A percentile compares a stretch with the other conserved stretches of the same genome.
Evolutionary conservation across 2,888 invertebrate species (phyloP).

Genomic region (Drosophila koepferae): DNA sequence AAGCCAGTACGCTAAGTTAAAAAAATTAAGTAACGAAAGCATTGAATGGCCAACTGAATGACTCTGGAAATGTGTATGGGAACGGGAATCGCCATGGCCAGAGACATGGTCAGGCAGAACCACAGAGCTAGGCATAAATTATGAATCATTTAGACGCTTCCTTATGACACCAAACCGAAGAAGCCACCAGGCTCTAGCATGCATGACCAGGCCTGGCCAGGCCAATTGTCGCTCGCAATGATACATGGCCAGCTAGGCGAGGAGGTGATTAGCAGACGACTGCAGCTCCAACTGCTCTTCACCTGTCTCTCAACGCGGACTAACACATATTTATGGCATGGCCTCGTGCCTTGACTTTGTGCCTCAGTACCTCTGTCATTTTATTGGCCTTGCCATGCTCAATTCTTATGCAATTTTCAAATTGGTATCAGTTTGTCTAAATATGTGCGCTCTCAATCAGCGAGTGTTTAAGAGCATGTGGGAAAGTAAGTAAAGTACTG

Average conservation of each 20-base stretch:
- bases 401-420: constrained; percentile 46
- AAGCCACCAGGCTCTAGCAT: constrained; percentile 48
- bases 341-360: constrained; percentile 34
- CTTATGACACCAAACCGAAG: constrained; percentile 80
- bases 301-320: constrained; percentile 25
- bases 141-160: constrained; percentile 83
- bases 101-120: constrained; percentile 38
- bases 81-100: constrained; percentile 32
- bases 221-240: constrained; percentile 33
- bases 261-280: constrained; percentile 56
- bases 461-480: neutral
- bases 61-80: constrained; percentile 44
- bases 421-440: constrained; percentile 37
- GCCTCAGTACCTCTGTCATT: constrained; percentile 37
- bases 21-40: constrained; percentile 78
- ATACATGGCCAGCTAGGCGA: constrained; percentile 47
- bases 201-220: constrained; percentile 5
- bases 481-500: neutral
- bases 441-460: constrained; percentile 26
- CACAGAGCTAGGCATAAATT: constrained; percentile 74
- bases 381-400: constrained; percentile 47
- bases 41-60: constrained; percentile 68
- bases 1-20: constrained; percentile 69
- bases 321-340: constrained; percentile 82
- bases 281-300: neutral